phyloP scores from a whole-genome alignment of 2,797 vertebrate species.

The Odontamblyopus lacepedii region DNA sequence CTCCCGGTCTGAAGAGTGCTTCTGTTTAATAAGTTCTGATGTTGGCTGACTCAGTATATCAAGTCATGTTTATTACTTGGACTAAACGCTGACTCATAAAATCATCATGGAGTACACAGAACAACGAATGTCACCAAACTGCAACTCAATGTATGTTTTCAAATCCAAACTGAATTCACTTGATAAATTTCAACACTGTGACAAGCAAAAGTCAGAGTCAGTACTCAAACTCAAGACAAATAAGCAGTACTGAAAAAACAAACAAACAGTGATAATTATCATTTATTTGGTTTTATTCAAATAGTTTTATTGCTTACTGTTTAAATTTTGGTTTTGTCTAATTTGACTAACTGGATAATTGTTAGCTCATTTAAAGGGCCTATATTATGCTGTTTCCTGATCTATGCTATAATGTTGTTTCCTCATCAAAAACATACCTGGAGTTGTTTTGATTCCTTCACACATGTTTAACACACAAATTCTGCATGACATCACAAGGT shows the following conservation, averaged over 20 bases:
- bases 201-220: neutral
- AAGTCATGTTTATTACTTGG: neutral
- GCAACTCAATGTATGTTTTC: neutral
- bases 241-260: neutral
- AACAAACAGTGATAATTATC: too few relatives aligned
- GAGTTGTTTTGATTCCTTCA: too few relatives aligned
- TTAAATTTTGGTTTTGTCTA: too few relatives aligned
- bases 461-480: too few relatives aligned
- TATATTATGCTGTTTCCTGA: too few relatives aligned
- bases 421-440: too few relatives aligned
- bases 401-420: too few relatives aligned
- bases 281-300: too few relatives aligned
- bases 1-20: neutral
- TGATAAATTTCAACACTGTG: neutral
- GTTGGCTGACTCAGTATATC: neutral
- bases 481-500: too few relatives aligned
- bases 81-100: neutral
- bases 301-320: too few relatives aligned
- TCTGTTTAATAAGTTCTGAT: neutral
- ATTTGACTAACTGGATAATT: too few relatives aligned
- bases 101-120: neutral
- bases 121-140: neutral
- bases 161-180: neutral
- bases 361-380: too few relatives aligned
- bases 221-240: neutral